These are phyloP conservation scores for Sciaenops ocellatus DNA, from an alignment of 2,797 vertebrate species.

Conservation along the genomic window DNA sequence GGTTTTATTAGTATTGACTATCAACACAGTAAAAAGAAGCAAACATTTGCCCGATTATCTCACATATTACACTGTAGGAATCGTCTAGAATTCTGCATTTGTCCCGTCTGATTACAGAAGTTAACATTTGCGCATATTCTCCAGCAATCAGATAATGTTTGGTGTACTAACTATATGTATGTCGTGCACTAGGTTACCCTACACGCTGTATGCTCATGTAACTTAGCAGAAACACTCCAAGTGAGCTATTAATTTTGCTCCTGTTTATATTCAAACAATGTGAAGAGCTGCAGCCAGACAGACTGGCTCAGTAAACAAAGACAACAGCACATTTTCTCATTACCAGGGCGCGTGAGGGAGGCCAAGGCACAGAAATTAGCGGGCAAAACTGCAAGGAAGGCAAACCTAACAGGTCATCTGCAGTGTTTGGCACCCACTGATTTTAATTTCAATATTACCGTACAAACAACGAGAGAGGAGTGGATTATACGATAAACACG, in stretches of 20 bases:
- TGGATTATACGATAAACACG: constrained; percentile 70
- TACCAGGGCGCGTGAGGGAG: constrained; percentile 79
- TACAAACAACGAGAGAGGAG: constrained; percentile 72
- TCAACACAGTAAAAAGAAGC: constrained; percentile 50
- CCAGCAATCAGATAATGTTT: constrained; percentile 24
- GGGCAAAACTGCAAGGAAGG: constrained; percentile 84
- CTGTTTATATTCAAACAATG: constrained; percentile 84
- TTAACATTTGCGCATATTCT: constrained; percentile 40
- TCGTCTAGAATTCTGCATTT: constrained; percentile 35
- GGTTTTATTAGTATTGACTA: constrained; percentile 47
- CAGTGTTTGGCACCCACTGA: constrained; percentile 77
- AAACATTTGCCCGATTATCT: constrained; percentile 42
- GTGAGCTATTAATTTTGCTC: constrained; percentile 78
- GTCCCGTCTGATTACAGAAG: constrained; percentile 25
- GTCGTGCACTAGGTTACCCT: constrained; percentile 36
- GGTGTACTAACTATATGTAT: constrained; percentile 31
- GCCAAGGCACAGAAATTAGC: constrained; percentile 81
- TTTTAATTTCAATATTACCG: constrained; percentile 84
- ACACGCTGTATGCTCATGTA: constrained; percentile 60
- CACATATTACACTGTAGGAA: constrained; percentile 20
- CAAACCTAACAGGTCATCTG: constrained; percentile 82
- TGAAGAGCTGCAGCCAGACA: constrained; percentile 77
- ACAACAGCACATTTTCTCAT: constrained; percentile 84
- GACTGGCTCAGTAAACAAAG: constrained; percentile 82
- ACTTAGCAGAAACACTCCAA: constrained; percentile 71